These are phyloP conservation scores for rabbit (Oryctolagus cuniculus) DNA, from an alignment of 2,113 vertebrate species.

Conservation along the genomic window DNA sequence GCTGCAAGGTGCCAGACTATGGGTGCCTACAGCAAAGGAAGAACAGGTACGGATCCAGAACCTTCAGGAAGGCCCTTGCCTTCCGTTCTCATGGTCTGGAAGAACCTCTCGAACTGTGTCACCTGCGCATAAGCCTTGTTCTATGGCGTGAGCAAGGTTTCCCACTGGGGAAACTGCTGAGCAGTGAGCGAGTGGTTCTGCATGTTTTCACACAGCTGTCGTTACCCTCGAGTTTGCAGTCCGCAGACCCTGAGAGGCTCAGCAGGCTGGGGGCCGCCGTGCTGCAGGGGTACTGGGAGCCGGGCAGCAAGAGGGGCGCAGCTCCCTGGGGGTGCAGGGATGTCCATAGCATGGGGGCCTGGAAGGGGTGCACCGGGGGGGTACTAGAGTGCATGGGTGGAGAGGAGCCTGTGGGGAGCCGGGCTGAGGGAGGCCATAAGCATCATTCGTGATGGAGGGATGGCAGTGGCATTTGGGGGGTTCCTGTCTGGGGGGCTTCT, in stretches of 20 bases:
- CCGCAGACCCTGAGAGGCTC: background rate
- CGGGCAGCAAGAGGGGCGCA: accelerated
- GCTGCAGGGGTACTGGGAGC: background rate
- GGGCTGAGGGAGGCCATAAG: background rate
- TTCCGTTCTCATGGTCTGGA: background rate
- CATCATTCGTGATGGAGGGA: background rate
- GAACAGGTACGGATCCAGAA: background rate
- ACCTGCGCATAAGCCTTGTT: background rate
- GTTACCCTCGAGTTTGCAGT: background rate
- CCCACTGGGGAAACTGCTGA: background rate
- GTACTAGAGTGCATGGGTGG: no score
- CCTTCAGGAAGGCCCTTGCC: background rate
- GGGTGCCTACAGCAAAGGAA: background rate
- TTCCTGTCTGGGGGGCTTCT: background rate
- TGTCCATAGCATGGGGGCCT: background rate
- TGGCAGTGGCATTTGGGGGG: background rate
- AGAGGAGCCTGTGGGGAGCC: background rate
- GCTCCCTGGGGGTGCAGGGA: background rate
- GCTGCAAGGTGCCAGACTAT: background rate
- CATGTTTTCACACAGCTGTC: background rate
- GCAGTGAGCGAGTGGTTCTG: background rate
- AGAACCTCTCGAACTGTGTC: background rate
- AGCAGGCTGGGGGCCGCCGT: background rate
- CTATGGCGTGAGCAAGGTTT: background rate
- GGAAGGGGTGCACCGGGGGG: no score